Percentiles rank a stretch among this genome's conserved stretches.
Evolutionary conservation across 2,113 vertebrate species (phyloP).

Genomic region (Ictidomys tridecemlineatus): DNA sequence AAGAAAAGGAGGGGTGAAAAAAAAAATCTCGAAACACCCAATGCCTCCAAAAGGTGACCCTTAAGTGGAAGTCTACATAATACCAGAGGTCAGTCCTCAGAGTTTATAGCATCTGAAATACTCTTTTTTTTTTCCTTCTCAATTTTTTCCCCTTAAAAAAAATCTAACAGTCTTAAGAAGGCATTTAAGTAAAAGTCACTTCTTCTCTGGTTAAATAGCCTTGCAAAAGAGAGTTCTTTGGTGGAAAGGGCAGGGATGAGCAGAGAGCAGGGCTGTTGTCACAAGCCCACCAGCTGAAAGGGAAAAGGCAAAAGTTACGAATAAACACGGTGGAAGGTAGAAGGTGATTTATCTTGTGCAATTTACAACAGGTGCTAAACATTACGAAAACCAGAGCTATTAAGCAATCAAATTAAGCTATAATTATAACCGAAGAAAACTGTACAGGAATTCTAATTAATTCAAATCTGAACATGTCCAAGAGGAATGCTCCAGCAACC

Average conservation of each 20-base stretch:
- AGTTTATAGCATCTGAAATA: conserved; percentile 74
- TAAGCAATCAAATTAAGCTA: conserved; percentile 93
- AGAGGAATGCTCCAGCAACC: conserved; percentile 86
- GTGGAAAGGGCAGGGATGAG: conserved; percentile 80
- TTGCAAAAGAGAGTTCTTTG: conserved; percentile 81
- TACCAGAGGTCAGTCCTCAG: conserved; percentile 82
- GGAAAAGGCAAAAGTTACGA: conserved; percentile 87
- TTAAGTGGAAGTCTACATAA: conserved; percentile 83
- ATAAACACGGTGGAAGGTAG: conserved; percentile 86
- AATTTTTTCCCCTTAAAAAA: conserved; percentile 68
- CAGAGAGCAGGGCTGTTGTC: conserved; percentile 63
- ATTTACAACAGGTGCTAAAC: conserved; percentile 94
- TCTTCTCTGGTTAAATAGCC: conserved; percentile 82
- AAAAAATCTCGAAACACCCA: neutral
- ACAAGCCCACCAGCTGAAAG: conserved; percentile 79
- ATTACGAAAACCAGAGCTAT: conserved; percentile 91
- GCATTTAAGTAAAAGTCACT: conserved; percentile 85
- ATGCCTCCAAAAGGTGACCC: conserved; percentile 82
- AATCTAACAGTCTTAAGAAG: conserved; percentile 82
- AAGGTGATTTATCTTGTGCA: conserved; percentile 90
- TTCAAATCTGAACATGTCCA: conserved; percentile 88
- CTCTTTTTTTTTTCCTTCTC: conserved; percentile 64
- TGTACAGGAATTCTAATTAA: conserved; percentile 93
- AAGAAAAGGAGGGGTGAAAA: conserved; percentile 75
- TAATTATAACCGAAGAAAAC: conserved; percentile 92